Evolutionary conservation across 1,140 invertebrate species (phyloP), one percentile per base, ranked within the genome.

Genomic region (Drosophila kohkoa): DNA sequence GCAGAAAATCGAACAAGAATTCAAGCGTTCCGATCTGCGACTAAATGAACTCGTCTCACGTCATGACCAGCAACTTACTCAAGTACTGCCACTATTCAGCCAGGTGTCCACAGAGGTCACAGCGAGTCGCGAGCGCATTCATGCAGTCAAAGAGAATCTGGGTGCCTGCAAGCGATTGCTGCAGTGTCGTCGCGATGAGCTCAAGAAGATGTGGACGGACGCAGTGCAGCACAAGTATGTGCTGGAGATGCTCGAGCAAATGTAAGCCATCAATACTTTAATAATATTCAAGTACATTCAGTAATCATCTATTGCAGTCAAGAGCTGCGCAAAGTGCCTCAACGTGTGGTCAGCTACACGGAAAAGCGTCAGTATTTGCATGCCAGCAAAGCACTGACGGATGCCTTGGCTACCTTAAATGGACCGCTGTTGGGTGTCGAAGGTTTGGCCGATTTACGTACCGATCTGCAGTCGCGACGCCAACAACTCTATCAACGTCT

Each of bases 161-260:
- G 95, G 96, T 54, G 97, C 97, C 4, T 99, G 98, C 92, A 98
- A 99, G 91, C 96, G 96, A 16, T 93, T 99, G 30, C 93, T 99
- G 46, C 96, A 98, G 70, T 98, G 98, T 93, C 95, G 97, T 71
- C 94, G 98, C 52, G 98, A 99, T 85, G 98, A 99, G 92, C 93
- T 99, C 46, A 96, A 98, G 79, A 96, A 98, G 82, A 94, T 99
- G 57, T 99, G 98, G 97, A 93, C 97, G 1, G 98, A 99, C 93
- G 97, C 97, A 4, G 95, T 99, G 13, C 97, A 99, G 91, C 98
- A 99, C 82, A 98, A 98, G 90, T 96, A 98, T 92, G 96, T 98
- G 70, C 92, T 99, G 15, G 94, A 96, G 70, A 95, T 99, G 91
- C 93, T 99, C 32, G 96, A 97, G 81, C 96, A 98, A 93, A 97